Evolutionary conservation across 2,113 vertebrate species (phyloP), one percentile per base, ranked within the genome.

Genomic region (Megatriorchis doriae): DNA sequence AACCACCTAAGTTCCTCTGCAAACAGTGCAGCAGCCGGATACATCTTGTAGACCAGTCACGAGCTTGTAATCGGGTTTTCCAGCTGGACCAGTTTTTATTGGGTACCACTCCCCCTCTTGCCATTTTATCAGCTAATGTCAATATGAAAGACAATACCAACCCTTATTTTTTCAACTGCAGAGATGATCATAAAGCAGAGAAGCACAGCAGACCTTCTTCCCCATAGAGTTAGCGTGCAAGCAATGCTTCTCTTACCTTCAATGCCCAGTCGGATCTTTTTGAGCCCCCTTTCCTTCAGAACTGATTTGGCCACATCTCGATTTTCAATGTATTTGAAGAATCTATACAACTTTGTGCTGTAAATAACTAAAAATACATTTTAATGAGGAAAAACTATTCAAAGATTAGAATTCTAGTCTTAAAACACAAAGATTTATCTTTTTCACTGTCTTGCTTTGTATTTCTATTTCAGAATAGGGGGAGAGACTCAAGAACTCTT

Each of bases 251-350:
- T 79, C 98, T 98, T 98, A 99, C 99, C 99, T 99, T 99, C 99
- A 82, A 99, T 99, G 91, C 99, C 99, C 96, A 99, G 96, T 80
- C 99, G 97, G 95, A 99, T 99, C 98, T 99, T 99, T 98, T 99
- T 99, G 87, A 99, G 98, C 78, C 99, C 99, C 77, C 99, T 97
- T 83, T 99, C 99, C 97, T 99, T 99, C 97, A 99, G 98, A 93
- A 99, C 99, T 0, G 99, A 99, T 96, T 99, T 99, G 98, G 99
- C 99, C 93, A 99, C 99, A 61, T 99, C 99, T 98, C 99, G 97
- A 66, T 99, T 99, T 97, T 99, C 99, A 80, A 99, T 99, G 94
- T 99, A 99, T 97, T 99, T 99, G 98, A 99, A 99, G 98, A 99
- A 99, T 95, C 99, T 98, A 93, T 99, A 99, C 93, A 99, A 98